Evolutionary conservation across 2,113 vertebrate genomes (phyloP).

Genomic region (Rhadina sibilatrix): DNA sequence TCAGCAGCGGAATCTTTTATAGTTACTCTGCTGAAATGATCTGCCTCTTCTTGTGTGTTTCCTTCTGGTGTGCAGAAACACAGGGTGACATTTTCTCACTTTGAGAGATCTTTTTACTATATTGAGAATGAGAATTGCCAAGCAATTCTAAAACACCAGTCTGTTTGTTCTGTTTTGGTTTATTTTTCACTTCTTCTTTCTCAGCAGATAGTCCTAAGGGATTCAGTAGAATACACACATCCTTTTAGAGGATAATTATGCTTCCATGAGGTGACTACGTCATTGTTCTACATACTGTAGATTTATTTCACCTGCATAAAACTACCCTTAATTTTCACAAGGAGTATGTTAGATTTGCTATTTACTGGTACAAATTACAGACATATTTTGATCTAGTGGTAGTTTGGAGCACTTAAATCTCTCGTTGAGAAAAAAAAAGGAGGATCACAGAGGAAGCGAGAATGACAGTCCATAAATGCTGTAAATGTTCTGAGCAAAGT

Average conservation of each 20-base stretch:
- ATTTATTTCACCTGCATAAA: not conserved
- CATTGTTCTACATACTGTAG: not conserved
- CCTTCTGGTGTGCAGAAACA: not conserved
- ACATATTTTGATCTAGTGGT: not conserved
- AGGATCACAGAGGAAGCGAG: not conserved
- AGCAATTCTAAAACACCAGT: not conserved
- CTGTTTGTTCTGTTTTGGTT: not conserved
- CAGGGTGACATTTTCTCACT: not conserved
- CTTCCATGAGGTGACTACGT: not conserved
- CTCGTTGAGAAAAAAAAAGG: not conserved
- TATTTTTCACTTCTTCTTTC: not conserved
- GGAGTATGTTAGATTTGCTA: not conserved
- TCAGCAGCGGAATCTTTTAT: rapidly evolving
- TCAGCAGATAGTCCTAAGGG: not conserved
- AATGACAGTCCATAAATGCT: not conserved
- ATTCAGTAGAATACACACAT: not conserved
- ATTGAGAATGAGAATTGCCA: not conserved
- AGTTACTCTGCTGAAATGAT: not conserved
- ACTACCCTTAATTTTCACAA: not conserved
- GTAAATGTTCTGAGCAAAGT: not conserved
- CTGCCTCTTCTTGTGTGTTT: not conserved
- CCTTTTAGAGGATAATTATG: not conserved
- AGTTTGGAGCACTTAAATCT: not conserved
- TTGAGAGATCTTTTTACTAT: not conserved
- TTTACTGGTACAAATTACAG: not conserved